Conservation (phyloP, 2,113 vertebrate species). For the Hippolais icterina region DNA sequence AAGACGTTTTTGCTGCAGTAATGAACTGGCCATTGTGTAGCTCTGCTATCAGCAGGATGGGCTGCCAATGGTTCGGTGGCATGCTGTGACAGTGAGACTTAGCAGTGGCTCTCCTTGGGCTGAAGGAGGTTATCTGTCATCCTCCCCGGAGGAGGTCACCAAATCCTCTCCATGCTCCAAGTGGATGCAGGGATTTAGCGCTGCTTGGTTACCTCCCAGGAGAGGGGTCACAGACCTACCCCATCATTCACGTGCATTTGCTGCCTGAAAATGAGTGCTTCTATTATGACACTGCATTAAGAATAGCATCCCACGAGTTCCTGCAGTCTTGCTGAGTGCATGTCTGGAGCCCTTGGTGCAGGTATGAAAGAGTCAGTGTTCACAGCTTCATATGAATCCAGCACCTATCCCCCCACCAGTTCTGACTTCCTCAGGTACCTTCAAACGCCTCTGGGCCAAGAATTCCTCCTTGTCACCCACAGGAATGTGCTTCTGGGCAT, state of each 20-base stretch:
- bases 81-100: not conserved
- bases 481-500: not conserved
- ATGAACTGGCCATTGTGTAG: not conserved
- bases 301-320: not conserved
- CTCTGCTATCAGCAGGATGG: not conserved
- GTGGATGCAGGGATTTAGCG: not conserved
- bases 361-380: not conserved
- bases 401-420: not conserved
- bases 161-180: not conserved
- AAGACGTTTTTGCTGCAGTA: not conserved
- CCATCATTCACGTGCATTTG: not conserved
- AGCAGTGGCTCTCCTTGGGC: not conserved
- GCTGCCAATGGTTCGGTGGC: not conserved
- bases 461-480: not conserved
- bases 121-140: not conserved
- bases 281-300: rapidly evolving
- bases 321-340: not conserved
- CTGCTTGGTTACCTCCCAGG: not conserved
- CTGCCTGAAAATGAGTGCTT: not conserved
- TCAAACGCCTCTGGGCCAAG: not conserved
- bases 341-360: rapidly evolving
- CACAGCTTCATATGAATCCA: not conserved
- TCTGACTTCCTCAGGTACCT: not conserved
- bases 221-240: not conserved
- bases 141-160: not conserved